phyloP scores from a whole-genome alignment of 1,140 invertebrate genomes.

The Drosophila dunni region DNA sequence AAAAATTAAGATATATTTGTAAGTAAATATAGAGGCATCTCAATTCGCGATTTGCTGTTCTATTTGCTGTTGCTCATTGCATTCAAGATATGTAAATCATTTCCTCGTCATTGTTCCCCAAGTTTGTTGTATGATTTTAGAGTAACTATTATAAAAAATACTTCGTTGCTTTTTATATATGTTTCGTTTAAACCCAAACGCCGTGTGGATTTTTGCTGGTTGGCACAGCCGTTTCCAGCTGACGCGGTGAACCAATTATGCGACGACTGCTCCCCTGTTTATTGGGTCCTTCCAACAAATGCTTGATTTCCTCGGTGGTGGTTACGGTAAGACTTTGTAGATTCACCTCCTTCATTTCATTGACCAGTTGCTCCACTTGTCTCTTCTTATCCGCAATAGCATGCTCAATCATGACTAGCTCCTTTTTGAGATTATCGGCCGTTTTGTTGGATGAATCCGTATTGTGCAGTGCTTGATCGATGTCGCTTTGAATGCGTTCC shows the following conservation, averaged over 20 bases:
- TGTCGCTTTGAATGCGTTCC: slow-evolving; percentile 91
- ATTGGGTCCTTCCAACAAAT: slow-evolving; percentile 91
- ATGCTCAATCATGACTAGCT: slow-evolving; percentile 90
- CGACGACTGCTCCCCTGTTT: slow-evolving; percentile 94
- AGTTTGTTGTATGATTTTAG: slow-evolving; percentile 32
- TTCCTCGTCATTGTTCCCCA: slow-evolving; percentile 70
- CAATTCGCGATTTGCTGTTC: slow-evolving; percentile 26
- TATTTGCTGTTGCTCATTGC: slow-evolving; percentile 24
- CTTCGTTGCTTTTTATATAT: slow-evolving; percentile 19
- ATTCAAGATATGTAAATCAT: slow-evolving; percentile 65
- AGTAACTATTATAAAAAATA: slow-evolving; percentile 12
- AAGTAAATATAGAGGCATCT: slow-evolving; percentile 40
- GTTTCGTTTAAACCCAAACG: slow-evolving; percentile 93
- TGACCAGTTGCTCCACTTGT: slow-evolving; percentile 92
- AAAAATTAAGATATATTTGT: slow-evolving; percentile 42
- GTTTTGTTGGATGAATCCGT: slow-evolving; percentile 92
- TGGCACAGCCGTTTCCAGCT: slow-evolving; percentile 96
- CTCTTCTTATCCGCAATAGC: slow-evolving; percentile 94
- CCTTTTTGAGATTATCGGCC: slow-evolving; percentile 91
- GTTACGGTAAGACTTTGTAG: slow-evolving; percentile 93
- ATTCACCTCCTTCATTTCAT: slow-evolving; percentile 96
- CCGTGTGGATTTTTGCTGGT: slow-evolving; percentile 98
- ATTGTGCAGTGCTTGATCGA: slow-evolving; percentile 92
- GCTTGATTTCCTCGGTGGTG: slow-evolving; percentile 91
- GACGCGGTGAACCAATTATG: slow-evolving; percentile 95